Evolutionary conservation across 2,797 vertebrate species (phyloP), one percentile per base, ranked within the genome.

Genomic region (Knipowitschia caucasica): DNA sequence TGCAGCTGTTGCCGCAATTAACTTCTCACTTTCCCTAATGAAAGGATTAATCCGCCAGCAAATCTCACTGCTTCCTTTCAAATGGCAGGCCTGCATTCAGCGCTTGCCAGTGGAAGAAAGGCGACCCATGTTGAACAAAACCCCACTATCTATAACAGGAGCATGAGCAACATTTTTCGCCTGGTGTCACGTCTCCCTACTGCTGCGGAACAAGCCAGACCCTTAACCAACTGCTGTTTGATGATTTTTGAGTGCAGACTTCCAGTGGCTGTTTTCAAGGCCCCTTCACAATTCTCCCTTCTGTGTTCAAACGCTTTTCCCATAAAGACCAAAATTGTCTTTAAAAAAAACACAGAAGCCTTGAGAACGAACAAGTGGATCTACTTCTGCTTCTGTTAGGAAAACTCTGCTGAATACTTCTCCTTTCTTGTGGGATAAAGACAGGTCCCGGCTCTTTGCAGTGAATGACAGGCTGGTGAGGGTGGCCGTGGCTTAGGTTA

Each of bases 1-100:
- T 85, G 89, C 90, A 91, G 89, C 90, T 91, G 89, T 88, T 86
- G 86, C 82, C 84, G 88, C 89, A 91, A 91, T 91, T 91, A 91
- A 89, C 88, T 87, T 88, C 89, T 89, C 83, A 85, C 86, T 88
- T 88, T 86, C 77, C 66, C 78, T 89, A 90, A 91, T 91, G 89
- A 91, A 89, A 89, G 90, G 88, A 89, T 88, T 89, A 90, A 89
- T 89, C 89, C 84, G 64, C 86, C 82, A 80, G 85, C 83, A 85
- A 88, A 88, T 90, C 86, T 88, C 81, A 77, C 68, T 47, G 87
- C 81, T 87, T 87, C 88, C 80, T 89, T 89, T 88, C 78, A 85
- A 78, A 86, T 75, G 80, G 81, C 82, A 81, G 72, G 79, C 75
- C 80, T 81, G 78, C 76, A 86, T 89, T 90, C 85, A 91, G 78